phyloP scores from a whole-genome alignment of 2,797 vertebrate genomes.

The Aulostomus chinensis region DNA sequence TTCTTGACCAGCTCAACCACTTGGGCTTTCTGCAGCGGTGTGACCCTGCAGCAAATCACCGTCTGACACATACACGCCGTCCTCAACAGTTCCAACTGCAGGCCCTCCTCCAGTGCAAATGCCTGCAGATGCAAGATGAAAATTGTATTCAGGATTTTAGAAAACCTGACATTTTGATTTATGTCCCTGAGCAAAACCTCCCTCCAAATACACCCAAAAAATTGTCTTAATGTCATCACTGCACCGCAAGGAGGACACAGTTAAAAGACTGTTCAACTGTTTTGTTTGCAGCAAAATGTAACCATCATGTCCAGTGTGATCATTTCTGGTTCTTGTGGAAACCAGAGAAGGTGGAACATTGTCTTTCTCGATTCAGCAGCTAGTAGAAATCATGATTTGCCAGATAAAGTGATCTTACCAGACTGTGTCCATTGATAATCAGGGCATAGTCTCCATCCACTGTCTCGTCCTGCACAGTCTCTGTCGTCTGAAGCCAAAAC shows the following conservation, averaged over 20 bases:
- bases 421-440: conserved; percentile 91
- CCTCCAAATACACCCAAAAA: too few relatives aligned
- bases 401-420: conserved; percentile 80
- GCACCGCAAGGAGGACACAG: too few relatives aligned
- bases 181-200: too few relatives aligned
- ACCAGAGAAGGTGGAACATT: background rate
- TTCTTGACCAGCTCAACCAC: conserved; percentile 94
- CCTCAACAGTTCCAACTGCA: conserved; percentile 87
- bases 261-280: too few relatives aligned
- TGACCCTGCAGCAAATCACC: conserved; percentile 94
- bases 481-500: conserved; percentile 59
- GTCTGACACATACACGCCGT: conserved; percentile 90
- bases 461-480: conserved; percentile 81
- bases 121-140: conserved; percentile 82
- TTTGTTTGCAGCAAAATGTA: too few relatives aligned
- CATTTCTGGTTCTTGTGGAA: too few relatives aligned
- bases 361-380: background rate
- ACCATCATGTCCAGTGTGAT: too few relatives aligned
- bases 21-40: conserved; percentile 94
- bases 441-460: conserved; percentile 84
- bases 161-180: too few relatives aligned
- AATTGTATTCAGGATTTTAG: too few relatives aligned
- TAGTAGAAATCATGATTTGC: background rate
- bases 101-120: conserved; percentile 81
- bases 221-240: too few relatives aligned